phyloP scores from a whole-genome alignment of 2,797 vertebrate species.

The Champsocephalus gunnari region DNA sequence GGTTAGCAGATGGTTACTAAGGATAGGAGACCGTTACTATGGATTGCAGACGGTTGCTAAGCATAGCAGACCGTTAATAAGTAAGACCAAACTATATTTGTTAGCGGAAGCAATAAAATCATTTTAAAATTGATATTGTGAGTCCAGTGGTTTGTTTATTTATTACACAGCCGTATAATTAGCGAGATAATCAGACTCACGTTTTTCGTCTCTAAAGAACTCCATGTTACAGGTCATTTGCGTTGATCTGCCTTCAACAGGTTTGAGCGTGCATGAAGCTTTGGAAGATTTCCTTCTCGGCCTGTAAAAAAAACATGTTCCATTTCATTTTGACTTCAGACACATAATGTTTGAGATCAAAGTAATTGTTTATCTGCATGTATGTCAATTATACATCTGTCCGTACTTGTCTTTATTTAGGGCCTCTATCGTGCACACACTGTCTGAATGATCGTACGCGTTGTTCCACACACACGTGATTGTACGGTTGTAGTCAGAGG shows the following conservation, averaged over 20 bases:
- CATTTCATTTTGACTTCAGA: not conserved
- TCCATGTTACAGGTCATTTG: conserved; percentile 47
- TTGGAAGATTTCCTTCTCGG: accelerated
- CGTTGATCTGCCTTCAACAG: conserved; percentile 11
- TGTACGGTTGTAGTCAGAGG: conserved; percentile 15
- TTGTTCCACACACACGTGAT: conserved; percentile 60
- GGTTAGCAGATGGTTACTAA: too few relatives aligned
- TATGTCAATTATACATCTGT: not conserved
- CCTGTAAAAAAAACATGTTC: not conserved
- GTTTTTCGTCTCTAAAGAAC: accelerated
- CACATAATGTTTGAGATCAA: not conserved
- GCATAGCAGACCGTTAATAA: too few relatives aligned
- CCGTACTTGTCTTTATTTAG: accelerated
- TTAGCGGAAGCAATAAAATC: too few relatives aligned
- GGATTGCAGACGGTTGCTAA: too few relatives aligned
- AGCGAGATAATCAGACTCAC: conserved; percentile 32
- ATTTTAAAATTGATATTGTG: too few relatives aligned
- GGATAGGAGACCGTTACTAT: too few relatives aligned
- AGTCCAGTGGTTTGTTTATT: too few relatives aligned
- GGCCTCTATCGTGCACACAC: not conserved
- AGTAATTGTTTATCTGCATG: not conserved
- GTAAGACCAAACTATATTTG: too few relatives aligned
- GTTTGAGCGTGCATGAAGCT: conserved; percentile 9
- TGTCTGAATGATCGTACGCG: not conserved
- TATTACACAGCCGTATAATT: too few relatives aligned